A percentile compares a stretch with the other conserved stretches of the same genome.
phyloP scores from a whole-genome alignment of 2,113 vertebrate species.

The Cyanocitta stelleri region DNA sequence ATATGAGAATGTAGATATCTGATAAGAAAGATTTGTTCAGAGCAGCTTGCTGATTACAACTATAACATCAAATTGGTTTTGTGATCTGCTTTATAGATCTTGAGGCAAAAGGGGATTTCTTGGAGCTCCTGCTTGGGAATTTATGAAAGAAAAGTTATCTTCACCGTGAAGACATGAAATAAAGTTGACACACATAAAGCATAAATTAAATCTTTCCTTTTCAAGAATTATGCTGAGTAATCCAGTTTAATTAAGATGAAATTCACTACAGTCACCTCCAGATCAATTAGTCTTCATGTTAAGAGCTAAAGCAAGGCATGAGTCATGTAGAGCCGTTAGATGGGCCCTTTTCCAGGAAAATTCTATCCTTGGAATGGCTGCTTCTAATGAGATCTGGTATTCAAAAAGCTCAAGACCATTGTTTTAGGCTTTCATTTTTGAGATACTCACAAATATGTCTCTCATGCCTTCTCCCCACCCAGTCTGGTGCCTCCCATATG shows the following conservation, averaged over 20 bases:
- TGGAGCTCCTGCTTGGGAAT: conserved; percentile 59
- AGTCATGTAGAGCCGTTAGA: background rate
- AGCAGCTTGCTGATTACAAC: background rate
- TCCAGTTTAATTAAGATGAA: background rate
- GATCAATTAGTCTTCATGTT: background rate
- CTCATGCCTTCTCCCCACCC: background rate
- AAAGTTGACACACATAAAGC: conserved; percentile 32
- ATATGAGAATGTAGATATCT: background rate
- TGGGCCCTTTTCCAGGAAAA: background rate
- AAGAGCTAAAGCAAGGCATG: background rate
- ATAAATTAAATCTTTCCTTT: background rate
- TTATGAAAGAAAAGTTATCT: conserved; percentile 60
- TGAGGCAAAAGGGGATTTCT: conserved; percentile 63
- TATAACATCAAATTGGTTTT: conserved; percentile 49
- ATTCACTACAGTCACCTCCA: background rate
- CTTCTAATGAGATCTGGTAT: background rate
- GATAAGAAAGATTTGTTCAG: conserved; percentile 30
- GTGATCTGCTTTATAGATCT: conserved; percentile 66
- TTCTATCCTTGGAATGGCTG: background rate
- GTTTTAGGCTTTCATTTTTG: background rate
- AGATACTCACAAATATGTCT: background rate
- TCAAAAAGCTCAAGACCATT: background rate
- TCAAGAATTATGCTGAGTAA: conserved; percentile 6
- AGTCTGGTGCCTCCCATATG: background rate
- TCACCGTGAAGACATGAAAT: conserved; percentile 46